Conservation (phyloP, 1,140 invertebrate genomes). For the Lepidurus couesii region DNA sequence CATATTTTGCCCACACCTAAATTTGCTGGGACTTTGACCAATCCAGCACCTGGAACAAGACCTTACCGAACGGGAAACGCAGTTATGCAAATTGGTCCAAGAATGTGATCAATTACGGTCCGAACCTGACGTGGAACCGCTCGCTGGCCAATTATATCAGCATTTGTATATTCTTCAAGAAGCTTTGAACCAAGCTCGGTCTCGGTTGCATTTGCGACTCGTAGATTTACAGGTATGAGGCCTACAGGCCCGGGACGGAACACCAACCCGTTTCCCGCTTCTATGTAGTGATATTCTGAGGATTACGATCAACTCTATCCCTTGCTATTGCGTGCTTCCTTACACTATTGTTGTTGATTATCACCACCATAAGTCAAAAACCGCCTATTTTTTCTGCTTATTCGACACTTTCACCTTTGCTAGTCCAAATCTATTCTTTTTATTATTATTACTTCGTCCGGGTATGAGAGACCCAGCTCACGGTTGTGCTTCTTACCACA, state of each 20-base stretch:
- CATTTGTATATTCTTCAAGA: conserved; percentile 52
- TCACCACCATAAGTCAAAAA: background rate
- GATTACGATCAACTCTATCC: background rate
- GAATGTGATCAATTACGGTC: conserved; percentile 51
- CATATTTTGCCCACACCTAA: background rate
- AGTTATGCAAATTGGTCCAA: conserved; percentile 53
- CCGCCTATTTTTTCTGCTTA: conserved; percentile 15
- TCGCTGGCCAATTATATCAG: conserved; percentile 51
- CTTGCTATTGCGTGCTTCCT: conserved; percentile 7
- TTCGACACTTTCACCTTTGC: background rate
- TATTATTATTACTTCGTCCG: background rate
- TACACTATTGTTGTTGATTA: background rate
- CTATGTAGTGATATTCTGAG: conserved; percentile 6
- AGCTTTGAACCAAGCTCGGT: conserved; percentile 52
- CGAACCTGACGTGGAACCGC: conserved; percentile 45
- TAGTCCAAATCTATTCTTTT: background rate
- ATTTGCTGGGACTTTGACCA: conserved; percentile 8
- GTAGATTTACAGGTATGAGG: conserved; percentile 49
- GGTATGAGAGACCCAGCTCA: background rate
- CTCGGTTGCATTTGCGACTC: conserved; percentile 52
- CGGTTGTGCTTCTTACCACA: conserved; percentile 6
- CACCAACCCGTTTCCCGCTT: conserved; percentile 25
- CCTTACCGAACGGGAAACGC: conserved; percentile 52
- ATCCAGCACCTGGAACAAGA: conserved; percentile 45
- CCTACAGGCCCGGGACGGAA: conserved; percentile 27